Base-by-base conservation (phyloP, 2,797 vertebrate genomes). In the Enoplosus armatus region DNA sequence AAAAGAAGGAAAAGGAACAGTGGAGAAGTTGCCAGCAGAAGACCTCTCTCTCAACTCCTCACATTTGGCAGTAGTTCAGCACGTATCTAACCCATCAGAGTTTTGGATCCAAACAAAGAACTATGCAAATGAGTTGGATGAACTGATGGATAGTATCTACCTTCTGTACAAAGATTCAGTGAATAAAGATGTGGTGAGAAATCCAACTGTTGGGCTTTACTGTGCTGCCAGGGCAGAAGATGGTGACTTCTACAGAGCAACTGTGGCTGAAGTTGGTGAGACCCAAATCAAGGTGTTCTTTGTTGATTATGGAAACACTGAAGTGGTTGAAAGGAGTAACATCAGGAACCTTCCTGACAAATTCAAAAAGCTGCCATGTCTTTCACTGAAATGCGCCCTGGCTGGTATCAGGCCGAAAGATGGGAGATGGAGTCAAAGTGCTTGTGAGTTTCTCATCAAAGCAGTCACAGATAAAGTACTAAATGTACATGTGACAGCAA, bases 51-150 rank as follows among this genome's bases (percentile, higher is more conserved):
- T 88, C 1, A 94, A 94, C 5, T 85, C 90, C 0, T 95, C 94
- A 20, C 91, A 96, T 1, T 65, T 93, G 0, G 96, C 87, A 0
- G 82, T 87, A 64, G 95, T 99, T 22, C 95, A 96, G 54, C 93
- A 96, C 39, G 65, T 96, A 48, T 90, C 18, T 65, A 95, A 91
- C 72, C 97, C 97, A 0, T 97, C 95, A 0, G 95, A 96, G 86
- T 99, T 99, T 85, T 99, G 97, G 96, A 94, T 99, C 79, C 94
- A 96, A 79, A 94, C 96, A 5, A 88, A 90, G 33, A 94, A 93
- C 50, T 90, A 96, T 75, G 88, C 75, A 1, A 78, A 69, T 2
- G 91, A 96, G 33, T 94, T 97, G 85, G 89, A 92, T 75, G 89
- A 95, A 76, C 77, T 99, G 70, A 95, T 93, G 90, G 88, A 91